These are phyloP conservation scores for Jacana jacana DNA, from an alignment of 2,113 vertebrate genomes.

Conservation along the genomic window DNA sequence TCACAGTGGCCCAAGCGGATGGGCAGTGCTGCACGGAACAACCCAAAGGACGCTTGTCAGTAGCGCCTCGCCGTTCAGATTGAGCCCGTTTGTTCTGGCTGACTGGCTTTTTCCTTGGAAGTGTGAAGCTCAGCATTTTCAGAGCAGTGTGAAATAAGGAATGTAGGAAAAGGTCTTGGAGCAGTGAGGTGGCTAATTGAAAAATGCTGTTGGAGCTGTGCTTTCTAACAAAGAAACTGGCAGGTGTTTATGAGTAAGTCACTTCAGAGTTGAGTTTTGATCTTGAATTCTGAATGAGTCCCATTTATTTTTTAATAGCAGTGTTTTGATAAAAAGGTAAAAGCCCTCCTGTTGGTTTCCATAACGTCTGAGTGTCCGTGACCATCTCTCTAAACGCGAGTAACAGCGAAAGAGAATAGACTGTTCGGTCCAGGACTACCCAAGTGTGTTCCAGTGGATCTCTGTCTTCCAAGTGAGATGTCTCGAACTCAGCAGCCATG, in stretches of 20 bases:
- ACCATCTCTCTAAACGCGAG: neutral
- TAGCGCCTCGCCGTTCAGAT: neutral
- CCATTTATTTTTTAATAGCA: constrained; percentile 41
- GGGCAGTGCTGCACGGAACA: neutral
- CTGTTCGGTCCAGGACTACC: neutral
- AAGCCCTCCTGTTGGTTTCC: neutral
- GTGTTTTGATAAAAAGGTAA: neutral
- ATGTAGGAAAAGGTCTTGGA: constrained; percentile 46
- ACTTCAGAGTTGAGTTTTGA: constrained; percentile 35
- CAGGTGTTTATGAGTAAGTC: constrained; percentile 21
- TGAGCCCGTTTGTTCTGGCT: constrained; percentile 62
- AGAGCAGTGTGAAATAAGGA: constrained; percentile 64
- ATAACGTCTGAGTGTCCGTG: constrained; percentile 12
- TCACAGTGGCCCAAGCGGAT: neutral
- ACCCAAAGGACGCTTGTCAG: neutral
- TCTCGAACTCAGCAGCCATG: neutral
- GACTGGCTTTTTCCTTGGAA: constrained; percentile 58
- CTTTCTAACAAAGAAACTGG: constrained; percentile 39
- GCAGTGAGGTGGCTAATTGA: constrained; percentile 68
- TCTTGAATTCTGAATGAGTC: constrained; percentile 31
- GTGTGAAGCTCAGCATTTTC: constrained; percentile 67
- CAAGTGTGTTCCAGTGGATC: neutral
- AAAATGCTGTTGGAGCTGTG: constrained; percentile 48
- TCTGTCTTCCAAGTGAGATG: neutral
- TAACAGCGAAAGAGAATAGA: neutral